Conservation (phyloP, 2,797 vertebrate species). For the Pteropus rufus region DNA sequence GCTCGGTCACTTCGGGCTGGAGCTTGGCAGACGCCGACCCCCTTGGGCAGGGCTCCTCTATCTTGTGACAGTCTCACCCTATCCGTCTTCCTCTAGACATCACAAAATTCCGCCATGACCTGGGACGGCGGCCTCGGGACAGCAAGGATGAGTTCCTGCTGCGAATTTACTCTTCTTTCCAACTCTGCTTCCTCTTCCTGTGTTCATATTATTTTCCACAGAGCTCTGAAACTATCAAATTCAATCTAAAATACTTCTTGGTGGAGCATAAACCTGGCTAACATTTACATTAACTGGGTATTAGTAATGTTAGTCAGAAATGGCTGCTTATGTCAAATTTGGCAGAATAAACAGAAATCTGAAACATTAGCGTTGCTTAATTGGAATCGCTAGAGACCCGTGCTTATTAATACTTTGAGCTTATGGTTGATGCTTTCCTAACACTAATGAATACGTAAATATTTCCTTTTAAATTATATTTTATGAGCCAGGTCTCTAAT, state of each 20-base stretch:
- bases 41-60: background rate
- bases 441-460: conserved; percentile 53
- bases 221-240: background rate
- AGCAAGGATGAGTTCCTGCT: background rate
- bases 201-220: background rate
- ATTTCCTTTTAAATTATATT: conserved; percentile 36
- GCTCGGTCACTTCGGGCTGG: background rate
- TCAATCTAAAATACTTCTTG: background rate
- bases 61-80: background rate
- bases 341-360: conserved; percentile 28
- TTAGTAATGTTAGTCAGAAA: conserved; percentile 1
- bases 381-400: background rate
- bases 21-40: fast-evolving
- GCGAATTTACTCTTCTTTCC: background rate
- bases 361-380: background rate
- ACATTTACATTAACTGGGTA: conserved; percentile 10
- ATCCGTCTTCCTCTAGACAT: background rate
- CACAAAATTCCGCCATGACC: background rate
- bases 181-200: background rate
- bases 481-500: background rate
- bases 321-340: background rate
- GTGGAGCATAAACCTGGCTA: background rate
- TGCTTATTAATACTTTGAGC: conserved; percentile 28
- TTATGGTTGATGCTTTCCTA: background rate
- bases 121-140: background rate